Evolutionary conservation across 2,888 invertebrate genomes (phyloP), one percentile per base, ranked within the genome.

Genomic region (Hypsopygia costalis): DNA sequence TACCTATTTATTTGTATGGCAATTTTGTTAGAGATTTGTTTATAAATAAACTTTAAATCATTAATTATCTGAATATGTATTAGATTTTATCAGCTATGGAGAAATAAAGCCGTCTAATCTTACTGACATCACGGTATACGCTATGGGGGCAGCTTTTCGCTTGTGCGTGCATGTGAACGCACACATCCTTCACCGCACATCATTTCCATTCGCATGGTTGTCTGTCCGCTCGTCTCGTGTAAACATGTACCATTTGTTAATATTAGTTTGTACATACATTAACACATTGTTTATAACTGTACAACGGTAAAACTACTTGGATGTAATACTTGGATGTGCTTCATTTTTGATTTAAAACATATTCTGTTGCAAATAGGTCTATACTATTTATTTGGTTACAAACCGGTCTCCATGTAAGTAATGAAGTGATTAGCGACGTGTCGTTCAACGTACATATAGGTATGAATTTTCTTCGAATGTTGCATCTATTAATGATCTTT

Each of bases 61-160:
- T n/a, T n/a, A n/a, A n/a, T n/a, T n/a, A n/a, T n/a, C n/a, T n/a
- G n/a, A n/a, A n/a, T n/a, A n/a, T n/a, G n/a, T n/a, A n/a, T n/a
- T n/a, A n/a, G n/a, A n/a, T n/a, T n/a, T n/a, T n/a, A n/a, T n/a
- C n/a, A n/a, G n/a, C n/a, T 25, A 25, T 10, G 51, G 52, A 59
- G 52, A 51, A 54, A 59, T 53, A 67, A 72, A 72, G 65, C 63
- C 70, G 74, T 68, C 67, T 45, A 47, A 63, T 67, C 64, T 67
- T 42, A 55, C 71, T 58, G 69, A 54, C 63, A 70, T 62, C 65
- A 70, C 70, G 69, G 65, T 75, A 67, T 65, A 52, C 56, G 80
- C 66, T 69, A 65, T 57, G 70, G 68, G 68, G 66, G 69, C 51
- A 73, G 72, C 69, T 75, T 49, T 53, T 44, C 49, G 61, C 69